Evolutionary conservation across 2,113 vertebrate species (phyloP), one percentile per base, ranked within the genome.

Genomic region (Chauna torquata): DNA sequence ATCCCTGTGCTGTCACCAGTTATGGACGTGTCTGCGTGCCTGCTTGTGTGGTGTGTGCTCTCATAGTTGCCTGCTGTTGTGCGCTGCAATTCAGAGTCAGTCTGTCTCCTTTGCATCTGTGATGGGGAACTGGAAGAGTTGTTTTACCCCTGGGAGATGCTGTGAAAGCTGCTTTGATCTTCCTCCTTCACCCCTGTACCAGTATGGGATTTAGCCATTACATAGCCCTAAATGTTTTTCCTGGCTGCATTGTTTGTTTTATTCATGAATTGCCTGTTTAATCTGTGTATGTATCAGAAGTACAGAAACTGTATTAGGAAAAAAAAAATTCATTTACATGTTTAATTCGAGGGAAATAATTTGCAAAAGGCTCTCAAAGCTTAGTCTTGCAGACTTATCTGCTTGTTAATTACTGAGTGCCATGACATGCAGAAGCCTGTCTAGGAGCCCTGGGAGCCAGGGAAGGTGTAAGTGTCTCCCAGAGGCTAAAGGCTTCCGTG

Each of bases 21-120:
- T 77, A 28, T 0, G 3, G 62, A 20, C 0, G 0, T 47, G 27
- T 8, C 30, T 20, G 3, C 27, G 34, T 8, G 16, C 22, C 30
- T 54, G 72, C 42, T 27, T 3, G 0, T 62, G 0, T 1, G 32
- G 28, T 16, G 77, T 10, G 23, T 18, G 0, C 32, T 58, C 55
- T 40, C 2, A 0, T 12, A 2, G 45, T 45, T 75, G 23, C 27
- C 20, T 9, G 50, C 9, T 38, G 75, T 40, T 57, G 27, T 4
- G 36, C 24, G 30, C 45, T 7, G 38, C 30, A 34, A 12, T 44
- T 54, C 42, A 12, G 69, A 45, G 62, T 34, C 49, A 16, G 59
- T 12, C 24, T 38, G 50, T 24, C 7, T 87, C 59, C 42, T 75
- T 25, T 42, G 25, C 66, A 16, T 34, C n/a, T 16, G 32, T 68